phyloP scores from a whole-genome alignment of 2,113 vertebrate species.

The Pluvialis apricaria region DNA sequence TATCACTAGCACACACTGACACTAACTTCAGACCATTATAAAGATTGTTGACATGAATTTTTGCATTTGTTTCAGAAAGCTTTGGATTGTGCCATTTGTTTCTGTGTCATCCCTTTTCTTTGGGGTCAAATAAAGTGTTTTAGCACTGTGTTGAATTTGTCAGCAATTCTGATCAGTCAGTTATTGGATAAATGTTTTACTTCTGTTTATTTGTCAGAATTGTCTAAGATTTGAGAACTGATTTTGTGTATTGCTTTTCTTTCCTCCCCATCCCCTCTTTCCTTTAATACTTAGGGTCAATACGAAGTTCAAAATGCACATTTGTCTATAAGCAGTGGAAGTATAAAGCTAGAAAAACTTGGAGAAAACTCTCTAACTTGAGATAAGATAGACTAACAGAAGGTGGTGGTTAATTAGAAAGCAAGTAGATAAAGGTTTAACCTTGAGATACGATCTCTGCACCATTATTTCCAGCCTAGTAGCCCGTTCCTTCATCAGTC shows the following conservation, averaged over 20 bases:
- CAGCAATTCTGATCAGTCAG: neutral
- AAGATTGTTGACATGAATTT: neutral
- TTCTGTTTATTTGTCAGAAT: neutral
- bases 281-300: neutral
- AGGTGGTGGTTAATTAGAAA: neutral
- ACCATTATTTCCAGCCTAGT: neutral
- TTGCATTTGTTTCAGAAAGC: neutral
- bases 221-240: neutral
- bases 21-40: accelerated
- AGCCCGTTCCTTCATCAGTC: neutral
- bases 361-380: neutral
- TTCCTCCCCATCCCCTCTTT: neutral
- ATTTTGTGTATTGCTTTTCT: neutral
- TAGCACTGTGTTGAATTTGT: neutral
- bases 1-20: accelerated
- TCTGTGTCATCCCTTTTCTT: neutral
- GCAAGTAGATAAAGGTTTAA: neutral
- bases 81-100: neutral
- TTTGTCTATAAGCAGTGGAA: neutral
- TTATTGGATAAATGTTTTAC: neutral
- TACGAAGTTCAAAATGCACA: accelerated
- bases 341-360: neutral
- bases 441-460: neutral
- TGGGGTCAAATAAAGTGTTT: neutral
- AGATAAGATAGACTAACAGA: neutral